These are phyloP conservation scores for Thaumetopoea pityocampa DNA, from an alignment of 1,140 invertebrate genomes.

Conservation along the genomic window DNA sequence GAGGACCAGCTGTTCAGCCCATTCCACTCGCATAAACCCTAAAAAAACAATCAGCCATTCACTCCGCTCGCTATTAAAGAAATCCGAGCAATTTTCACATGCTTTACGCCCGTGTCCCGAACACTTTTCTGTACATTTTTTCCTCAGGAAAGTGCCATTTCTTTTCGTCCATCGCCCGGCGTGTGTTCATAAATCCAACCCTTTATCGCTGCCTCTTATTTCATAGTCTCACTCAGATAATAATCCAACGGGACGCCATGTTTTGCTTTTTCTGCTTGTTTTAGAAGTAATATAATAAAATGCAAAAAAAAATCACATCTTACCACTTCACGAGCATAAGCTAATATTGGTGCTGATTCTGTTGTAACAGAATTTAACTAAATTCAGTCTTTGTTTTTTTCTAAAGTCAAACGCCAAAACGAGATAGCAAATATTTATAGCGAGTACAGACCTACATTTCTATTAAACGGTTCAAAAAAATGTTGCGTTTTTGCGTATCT, in stretches of 20 bases:
- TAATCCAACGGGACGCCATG: slow-evolving; percentile 40
- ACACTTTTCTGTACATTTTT: slow-evolving; percentile 17
- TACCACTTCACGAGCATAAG: too few relatives aligned
- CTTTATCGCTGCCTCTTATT: slow-evolving; percentile 42
- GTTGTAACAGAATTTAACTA: too few relatives aligned
- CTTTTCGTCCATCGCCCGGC: slow-evolving; percentile 21
- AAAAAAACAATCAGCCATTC: slow-evolving; percentile 16
- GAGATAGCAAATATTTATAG: too few relatives aligned
- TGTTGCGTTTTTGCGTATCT: too few relatives aligned
- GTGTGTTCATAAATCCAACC: slow-evolving; percentile 49
- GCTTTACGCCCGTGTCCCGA: slow-evolving; percentile 15
- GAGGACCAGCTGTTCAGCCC: slow-evolving; percentile 6
- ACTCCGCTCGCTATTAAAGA: slow-evolving; percentile 10
- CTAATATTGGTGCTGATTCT: too few relatives aligned
- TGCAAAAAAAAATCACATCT: too few relatives aligned
- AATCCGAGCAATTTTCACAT: slow-evolving; percentile 22
- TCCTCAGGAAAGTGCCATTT: slow-evolving; percentile 22
- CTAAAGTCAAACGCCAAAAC: too few relatives aligned
- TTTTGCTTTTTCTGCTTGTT: slow-evolving; percentile 27
- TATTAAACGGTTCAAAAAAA: too few relatives aligned
- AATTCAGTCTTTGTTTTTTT: too few relatives aligned
- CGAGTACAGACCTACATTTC: too few relatives aligned
- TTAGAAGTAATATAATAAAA: too few relatives aligned
- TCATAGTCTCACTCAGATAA: slow-evolving; percentile 29
- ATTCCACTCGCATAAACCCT: slow-evolving; percentile 10